Base-by-base conservation (phyloP, 2,113 vertebrate species). In the Meles meles region DNA sequence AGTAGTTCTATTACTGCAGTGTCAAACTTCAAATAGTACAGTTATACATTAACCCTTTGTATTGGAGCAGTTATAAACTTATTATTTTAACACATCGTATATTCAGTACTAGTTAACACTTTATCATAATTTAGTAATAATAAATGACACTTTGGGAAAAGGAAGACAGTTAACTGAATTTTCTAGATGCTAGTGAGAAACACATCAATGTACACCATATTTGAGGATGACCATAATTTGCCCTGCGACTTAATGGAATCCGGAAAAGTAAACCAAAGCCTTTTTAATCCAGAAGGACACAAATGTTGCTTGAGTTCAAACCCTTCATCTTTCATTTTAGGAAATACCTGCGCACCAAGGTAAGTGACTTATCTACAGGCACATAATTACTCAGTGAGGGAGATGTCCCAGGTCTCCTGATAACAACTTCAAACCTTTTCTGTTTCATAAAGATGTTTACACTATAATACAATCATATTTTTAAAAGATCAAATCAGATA, bases 401-500 rank as follows among this genome's bases (percentile, higher is more conserved):
- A 65, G 37, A 84, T 10, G 17, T 1, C 34, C 61, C 20, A 83
- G 39, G 44, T 57, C 31, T 88, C 61, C 47, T 44, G 44, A 63
- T 57, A 79, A 93, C n/a, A 94, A 67, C 69, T 74, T 25, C 39
- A 88, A 59, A 81, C 71, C 8, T 72, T 74, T 74, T 87, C 42
- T 23, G 96, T 79, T 96, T 92, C 84, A 72, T 77, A 94, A 82
- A 94, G 23, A 91, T 27, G 20, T 34, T 94, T 82, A 91, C 34
- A 61, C 17, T 29, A 49, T 29, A 89, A 90, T 34, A 93, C 3
- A 76, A 74, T 71, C 37, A 52, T 72, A 72, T 67, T 79, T 88
- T 92, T 94, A 85, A 94, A 86, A 95, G 44, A 91, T 74, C 31
- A 69, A 89, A 52, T 97, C 47, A 74, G 44, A 18, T 83, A 88